Evolutionary conservation across 2,888 invertebrate genomes (phyloP), one percentile per base, ranked within the genome.

Genomic region (Pterostichus niger): DNA sequence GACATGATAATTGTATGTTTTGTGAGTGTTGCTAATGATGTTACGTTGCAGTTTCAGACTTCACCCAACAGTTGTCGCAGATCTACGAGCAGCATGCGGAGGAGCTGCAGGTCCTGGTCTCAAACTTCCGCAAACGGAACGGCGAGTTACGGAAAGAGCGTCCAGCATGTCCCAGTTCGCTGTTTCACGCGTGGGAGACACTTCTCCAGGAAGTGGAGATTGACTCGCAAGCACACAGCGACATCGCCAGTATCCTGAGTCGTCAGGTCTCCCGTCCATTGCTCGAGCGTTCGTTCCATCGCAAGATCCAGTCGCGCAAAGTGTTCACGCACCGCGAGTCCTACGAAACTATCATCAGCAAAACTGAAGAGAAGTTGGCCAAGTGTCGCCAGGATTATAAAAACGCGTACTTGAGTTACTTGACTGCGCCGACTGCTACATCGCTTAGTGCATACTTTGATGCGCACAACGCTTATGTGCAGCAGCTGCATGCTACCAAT

Each of bases 381-480:
- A 94, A 94, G 92, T 96, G 96, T 87, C 95, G 98, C 84, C 93
- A 95, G 88, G 97, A 97, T 87, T 98, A 98, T 91, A 95, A 96
- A 87, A 93, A 94, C 84, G 95, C 97, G 71, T 97, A 97, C 90
- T 91, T 95, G 87, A 93, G 93, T 85, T 95, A 97, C 90, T 92
- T 96, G 89, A 93, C 94, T 87, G 93, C 92, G 86, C 94, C 94
- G 84, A 95, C 93, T 86, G 94, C 94, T 82, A 93, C 93, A 56
- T 93, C 93, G 80, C 90, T 95, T 86, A 94, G 94, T 83, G 93
- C 94, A 82, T 97, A 98, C 90, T 95, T 97, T 89, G 97, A 97
- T 89, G 94, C 96, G 11, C 98, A 98, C 91, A 98, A 98, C 91
- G 95, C 95, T 85, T 98, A 98, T 91, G 95, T 98, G 84, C 96